phyloP scores from a whole-genome alignment of 2,797 vertebrate species.

The Valencia hispanica region DNA sequence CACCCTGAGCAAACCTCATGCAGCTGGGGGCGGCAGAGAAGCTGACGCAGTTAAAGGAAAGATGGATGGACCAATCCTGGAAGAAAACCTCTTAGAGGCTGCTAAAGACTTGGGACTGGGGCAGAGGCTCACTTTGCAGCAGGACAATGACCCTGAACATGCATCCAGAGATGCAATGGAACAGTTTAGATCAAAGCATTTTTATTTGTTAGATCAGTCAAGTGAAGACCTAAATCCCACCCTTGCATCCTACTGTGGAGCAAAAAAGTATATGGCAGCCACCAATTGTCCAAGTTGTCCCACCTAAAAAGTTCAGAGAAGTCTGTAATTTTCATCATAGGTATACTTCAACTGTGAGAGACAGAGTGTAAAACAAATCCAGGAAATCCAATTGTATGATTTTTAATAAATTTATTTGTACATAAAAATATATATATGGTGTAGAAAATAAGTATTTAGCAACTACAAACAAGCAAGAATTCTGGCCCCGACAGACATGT shows the following conservation, averaged over 20 bases:
- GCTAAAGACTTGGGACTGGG: background rate
- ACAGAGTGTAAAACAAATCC: too few species aligned
- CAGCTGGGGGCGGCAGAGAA: background rate
- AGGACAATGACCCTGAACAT: background rate
- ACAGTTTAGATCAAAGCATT: slow-evolving; percentile 2
- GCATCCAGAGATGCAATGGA: background rate
- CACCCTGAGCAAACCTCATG: background rate
- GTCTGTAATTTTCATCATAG: too few species aligned
- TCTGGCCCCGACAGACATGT: too few species aligned
- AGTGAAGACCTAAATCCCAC: background rate
- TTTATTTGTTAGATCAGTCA: background rate
- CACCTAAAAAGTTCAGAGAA: too few species aligned
- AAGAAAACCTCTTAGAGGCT: background rate
- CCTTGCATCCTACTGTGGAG: background rate
- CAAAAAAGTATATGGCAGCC: too few species aligned
- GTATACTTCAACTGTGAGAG: too few species aligned
- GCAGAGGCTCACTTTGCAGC: background rate
- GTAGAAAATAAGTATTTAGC: too few species aligned
- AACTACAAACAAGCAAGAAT: too few species aligned
- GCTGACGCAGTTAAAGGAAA: background rate
- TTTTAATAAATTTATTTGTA: too few species aligned
- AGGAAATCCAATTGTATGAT: too few species aligned
- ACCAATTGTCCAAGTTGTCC: too few species aligned
- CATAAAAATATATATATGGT: too few species aligned
- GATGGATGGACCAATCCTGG: background rate